Conservation (phyloP, 2,797 vertebrate species). For the Liasis olivaceus region DNA sequence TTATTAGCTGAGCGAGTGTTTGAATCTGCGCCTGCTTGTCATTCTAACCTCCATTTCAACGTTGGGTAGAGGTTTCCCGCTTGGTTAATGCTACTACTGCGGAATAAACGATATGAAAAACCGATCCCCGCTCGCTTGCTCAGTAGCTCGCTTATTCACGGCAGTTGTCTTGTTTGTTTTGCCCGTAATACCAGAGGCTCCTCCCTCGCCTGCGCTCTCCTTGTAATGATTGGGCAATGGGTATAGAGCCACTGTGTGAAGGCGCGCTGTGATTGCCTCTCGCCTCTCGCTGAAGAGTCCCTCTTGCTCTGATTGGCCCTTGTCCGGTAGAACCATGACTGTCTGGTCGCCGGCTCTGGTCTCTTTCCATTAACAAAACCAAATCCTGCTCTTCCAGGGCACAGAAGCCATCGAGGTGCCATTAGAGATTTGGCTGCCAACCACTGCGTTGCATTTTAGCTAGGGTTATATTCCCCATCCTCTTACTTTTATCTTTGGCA, state of each 20-base stretch:
- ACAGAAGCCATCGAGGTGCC: not conserved
- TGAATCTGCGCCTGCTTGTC: not conserved
- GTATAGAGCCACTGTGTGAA: not conserved
- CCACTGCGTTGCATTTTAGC: not conserved
- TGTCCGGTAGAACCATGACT: not conserved
- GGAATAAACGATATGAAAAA: not conserved
- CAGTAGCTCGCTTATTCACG: not conserved
- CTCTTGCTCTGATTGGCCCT: not conserved
- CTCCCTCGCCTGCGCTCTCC: not conserved
- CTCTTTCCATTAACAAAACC: not conserved
- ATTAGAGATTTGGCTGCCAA: not conserved
- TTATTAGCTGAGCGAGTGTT: not conserved
- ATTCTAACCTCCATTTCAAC: not conserved
- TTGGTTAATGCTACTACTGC: no score
- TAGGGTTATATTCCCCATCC: not conserved
- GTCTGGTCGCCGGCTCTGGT: not conserved
- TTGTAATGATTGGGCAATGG: not conserved
- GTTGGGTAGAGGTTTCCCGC: not conserved
- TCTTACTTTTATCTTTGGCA: no score
- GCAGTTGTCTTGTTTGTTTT: not conserved
- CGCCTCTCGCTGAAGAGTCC: accelerated
- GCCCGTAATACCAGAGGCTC: not conserved
- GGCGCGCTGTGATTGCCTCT: not conserved
- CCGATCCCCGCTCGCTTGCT: not conserved
- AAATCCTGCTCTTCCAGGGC: not conserved